Conservation (phyloP, 2,113 vertebrate species). For the Oostethus manadensis region DNA sequence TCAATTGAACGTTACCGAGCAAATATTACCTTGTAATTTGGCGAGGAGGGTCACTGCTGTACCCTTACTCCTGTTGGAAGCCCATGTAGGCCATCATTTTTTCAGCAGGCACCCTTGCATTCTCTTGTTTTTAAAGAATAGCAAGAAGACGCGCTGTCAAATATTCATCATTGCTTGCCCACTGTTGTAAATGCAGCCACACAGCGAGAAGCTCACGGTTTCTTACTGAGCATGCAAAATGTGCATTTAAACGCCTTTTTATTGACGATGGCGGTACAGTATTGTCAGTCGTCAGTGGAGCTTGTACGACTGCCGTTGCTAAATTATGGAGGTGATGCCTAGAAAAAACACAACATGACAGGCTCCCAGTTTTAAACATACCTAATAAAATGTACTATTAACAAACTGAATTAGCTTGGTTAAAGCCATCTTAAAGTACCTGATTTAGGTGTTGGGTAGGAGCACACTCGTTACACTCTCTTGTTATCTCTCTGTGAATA, state of each 20-base stretch:
- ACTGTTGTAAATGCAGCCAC: background rate
- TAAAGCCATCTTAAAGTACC: too few species aligned
- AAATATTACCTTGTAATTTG: too few species aligned
- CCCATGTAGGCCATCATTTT: too few species aligned
- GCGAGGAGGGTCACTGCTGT: too few species aligned
- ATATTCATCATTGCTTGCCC: slow-evolving; percentile 13
- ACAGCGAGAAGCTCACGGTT: background rate
- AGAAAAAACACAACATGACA: slow-evolving; percentile 1
- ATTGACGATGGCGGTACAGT: background rate
- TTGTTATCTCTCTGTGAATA: background rate
- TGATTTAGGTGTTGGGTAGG: too few species aligned
- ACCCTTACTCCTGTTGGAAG: too few species aligned
- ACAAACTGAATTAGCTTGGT: too few species aligned
- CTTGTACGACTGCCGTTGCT: background rate
- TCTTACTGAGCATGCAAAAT: slow-evolving; percentile 1
- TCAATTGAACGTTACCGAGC: too few species aligned
- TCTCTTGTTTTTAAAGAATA: background rate
- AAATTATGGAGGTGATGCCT: slow-evolving; percentile 4
- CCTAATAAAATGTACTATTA: slow-evolving; percentile 13
- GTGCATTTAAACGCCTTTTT: background rate
- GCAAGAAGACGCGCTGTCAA: background rate
- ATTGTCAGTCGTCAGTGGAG: background rate
- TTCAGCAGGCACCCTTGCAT: too few species aligned
- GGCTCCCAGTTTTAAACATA: slow-evolving; percentile 16
- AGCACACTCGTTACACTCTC: too few species aligned